These are phyloP conservation scores for Netelia virgata DNA, from an alignment of 2,888 invertebrate genomes.

Conservation along the genomic window DNA sequence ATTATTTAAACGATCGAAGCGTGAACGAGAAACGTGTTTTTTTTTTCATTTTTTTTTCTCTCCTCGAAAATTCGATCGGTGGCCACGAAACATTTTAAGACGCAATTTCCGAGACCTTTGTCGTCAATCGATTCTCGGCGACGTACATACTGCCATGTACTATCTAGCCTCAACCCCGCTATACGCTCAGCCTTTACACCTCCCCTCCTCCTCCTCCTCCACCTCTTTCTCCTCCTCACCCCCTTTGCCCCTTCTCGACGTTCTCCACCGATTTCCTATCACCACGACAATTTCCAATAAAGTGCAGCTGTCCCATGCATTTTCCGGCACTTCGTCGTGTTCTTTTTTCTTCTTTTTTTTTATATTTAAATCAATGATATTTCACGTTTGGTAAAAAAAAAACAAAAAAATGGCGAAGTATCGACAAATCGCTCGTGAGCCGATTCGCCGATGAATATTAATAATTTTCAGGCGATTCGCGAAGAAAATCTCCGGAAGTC, in stretches of 20 bases:
- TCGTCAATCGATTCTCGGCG: conserved; percentile 79
- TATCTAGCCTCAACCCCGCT: conserved; percentile 9
- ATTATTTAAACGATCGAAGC: conserved; percentile 6
- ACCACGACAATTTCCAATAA: conserved; percentile 79
- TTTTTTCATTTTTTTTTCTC: conserved; percentile 22
- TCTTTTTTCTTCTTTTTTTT: conserved; percentile 54
- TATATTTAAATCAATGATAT: background rate
- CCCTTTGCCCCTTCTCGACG: conserved; percentile 25
- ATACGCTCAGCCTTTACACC: background rate
- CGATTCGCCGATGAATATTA: background rate
- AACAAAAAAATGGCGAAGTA: conserved; percentile 14
- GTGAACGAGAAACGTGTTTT: background rate
- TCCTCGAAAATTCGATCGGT: background rate
- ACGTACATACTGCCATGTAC: conserved; percentile 66
- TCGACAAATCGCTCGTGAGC: background rate
- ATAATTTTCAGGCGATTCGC: too few relatives aligned
- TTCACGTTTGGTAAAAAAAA: conserved; percentile 12
- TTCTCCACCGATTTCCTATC: conserved; percentile 66
- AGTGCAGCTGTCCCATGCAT: conserved; percentile 72
- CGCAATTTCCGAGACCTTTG: conserved; percentile 79
- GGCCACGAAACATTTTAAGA: conserved; percentile 75
- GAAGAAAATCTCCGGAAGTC: too few relatives aligned
- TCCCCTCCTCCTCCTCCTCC: background rate
- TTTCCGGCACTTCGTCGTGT: conserved; percentile 58
- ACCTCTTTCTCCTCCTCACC: conserved; percentile 14